These are phyloP conservation scores for Drosophila nr. fundita DNA, from an alignment of 2,888 invertebrate genomes.

Conservation along the genomic window DNA sequence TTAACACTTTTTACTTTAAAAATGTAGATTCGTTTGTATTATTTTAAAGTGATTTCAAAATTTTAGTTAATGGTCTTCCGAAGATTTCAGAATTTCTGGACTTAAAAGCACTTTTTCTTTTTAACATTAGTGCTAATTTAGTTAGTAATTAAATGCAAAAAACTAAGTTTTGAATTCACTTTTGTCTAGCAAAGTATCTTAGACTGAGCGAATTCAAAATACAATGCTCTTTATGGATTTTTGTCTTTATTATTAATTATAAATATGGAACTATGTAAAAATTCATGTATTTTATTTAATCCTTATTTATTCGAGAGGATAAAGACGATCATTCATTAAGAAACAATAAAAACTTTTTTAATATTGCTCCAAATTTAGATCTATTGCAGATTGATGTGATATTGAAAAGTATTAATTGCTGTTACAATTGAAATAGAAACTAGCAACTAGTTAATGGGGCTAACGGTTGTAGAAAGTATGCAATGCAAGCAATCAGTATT, in stretches of 20 bases:
- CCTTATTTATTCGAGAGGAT: neutral
- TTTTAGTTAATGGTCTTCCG: neutral
- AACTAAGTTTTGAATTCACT: neutral
- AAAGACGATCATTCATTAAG: neutral
- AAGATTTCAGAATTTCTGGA: neutral
- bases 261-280: neutral
- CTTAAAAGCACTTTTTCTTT: neutral
- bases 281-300: neutral
- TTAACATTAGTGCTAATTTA: neutral
- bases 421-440: slow-evolving; percentile 7
- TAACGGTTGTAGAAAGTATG: slow-evolving; percentile 1
- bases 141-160: neutral
- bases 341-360: neutral
- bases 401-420: slow-evolving; percentile 8
- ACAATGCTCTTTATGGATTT: neutral
- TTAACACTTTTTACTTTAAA: neutral
- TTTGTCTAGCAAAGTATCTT: neutral
- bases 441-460: slow-evolving; percentile 9
- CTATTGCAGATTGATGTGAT: neutral
- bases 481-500: neutral
- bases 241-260: neutral
- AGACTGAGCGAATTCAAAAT: neutral
- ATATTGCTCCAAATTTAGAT: slow-evolving; percentile 4
- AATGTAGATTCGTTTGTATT: neutral
- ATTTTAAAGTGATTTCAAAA: neutral